A percentile compares a stretch with the other conserved stretches of the same genome.
Evolutionary conservation across 2,113 vertebrate genomes (phyloP).

Genomic region (Tonatia bakeri): DNA sequence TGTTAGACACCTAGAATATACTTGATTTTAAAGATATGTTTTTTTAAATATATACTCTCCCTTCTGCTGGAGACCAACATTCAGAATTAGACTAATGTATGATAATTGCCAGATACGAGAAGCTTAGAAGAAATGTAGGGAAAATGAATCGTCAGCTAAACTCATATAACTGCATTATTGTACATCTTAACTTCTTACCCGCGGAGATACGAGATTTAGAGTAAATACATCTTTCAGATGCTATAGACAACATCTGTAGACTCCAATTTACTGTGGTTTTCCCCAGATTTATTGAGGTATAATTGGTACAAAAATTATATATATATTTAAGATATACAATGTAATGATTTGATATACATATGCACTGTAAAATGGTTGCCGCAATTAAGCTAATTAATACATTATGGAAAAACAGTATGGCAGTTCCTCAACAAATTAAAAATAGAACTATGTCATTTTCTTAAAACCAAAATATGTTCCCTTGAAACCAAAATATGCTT

Average conservation of each 20-base stretch:
- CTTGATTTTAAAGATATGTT: neutral
- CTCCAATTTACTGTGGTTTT: neutral
- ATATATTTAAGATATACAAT: neutral
- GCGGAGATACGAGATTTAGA: neutral
- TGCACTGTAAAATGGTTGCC: neutral
- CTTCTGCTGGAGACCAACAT: neutral
- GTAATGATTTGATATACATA: neutral
- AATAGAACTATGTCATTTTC: neutral
- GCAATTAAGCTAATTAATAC: neutral
- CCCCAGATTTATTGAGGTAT: neutral
- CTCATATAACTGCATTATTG: neutral
- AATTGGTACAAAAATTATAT: neutral
- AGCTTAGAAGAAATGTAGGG: neutral
- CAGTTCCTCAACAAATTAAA: neutral
- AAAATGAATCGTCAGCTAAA: neutral
- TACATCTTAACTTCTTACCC: neutral
- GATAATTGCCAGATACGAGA: neutral
- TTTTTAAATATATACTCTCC: neutral
- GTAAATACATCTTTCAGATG: neutral
- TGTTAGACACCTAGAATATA: neutral
- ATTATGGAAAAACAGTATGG: neutral
- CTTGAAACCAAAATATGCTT: neutral
- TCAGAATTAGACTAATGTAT: neutral
- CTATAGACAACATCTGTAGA: neutral
- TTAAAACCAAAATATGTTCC: neutral